A percentile compares a stretch with the other conserved stretches of the same genome.
phyloP scores from a whole-genome alignment of 2,113 vertebrate genomes.

The Tenrec ecaudatus region DNA sequence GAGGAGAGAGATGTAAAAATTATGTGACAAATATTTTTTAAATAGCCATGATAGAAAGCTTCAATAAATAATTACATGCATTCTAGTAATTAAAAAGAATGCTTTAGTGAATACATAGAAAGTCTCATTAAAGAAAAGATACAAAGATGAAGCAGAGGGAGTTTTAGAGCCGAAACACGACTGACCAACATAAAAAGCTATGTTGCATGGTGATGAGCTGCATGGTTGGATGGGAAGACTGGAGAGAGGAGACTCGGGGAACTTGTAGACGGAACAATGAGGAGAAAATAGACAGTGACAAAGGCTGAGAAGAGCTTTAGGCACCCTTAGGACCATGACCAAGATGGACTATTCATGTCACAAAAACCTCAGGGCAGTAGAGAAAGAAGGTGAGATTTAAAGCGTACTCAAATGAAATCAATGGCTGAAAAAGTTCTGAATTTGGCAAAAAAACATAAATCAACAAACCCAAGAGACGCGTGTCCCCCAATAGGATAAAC shows the following conservation, averaged over 20 bases:
- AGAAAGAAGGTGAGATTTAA: not conserved
- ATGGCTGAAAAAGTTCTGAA: not conserved
- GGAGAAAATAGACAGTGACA: not conserved
- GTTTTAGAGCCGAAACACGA: not conserved
- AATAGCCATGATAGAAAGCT: not conserved
- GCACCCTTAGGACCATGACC: not conserved
- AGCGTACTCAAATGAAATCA: not conserved
- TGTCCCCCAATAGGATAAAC: not conserved
- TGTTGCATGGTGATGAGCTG: not conserved
- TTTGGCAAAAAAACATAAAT: not conserved
- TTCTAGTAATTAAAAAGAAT: not conserved
- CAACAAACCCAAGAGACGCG: not conserved
- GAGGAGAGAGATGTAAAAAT: not conserved
- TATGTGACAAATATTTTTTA: not conserved
- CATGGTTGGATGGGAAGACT: not conserved
- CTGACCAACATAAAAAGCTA: not conserved
- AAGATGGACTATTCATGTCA: not conserved
- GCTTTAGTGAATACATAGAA: not conserved
- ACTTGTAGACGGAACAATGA: too few species aligned
- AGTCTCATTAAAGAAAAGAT: not conserved
- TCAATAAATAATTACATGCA: not conserved
- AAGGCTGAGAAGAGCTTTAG: not conserved
- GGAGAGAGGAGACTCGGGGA: not conserved
- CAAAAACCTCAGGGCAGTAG: not conserved
- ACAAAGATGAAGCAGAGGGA: slow-evolving; percentile 4